Evolutionary conservation across 2,888 invertebrate species (phyloP).

Genomic region (Epiblema foenella): DNA sequence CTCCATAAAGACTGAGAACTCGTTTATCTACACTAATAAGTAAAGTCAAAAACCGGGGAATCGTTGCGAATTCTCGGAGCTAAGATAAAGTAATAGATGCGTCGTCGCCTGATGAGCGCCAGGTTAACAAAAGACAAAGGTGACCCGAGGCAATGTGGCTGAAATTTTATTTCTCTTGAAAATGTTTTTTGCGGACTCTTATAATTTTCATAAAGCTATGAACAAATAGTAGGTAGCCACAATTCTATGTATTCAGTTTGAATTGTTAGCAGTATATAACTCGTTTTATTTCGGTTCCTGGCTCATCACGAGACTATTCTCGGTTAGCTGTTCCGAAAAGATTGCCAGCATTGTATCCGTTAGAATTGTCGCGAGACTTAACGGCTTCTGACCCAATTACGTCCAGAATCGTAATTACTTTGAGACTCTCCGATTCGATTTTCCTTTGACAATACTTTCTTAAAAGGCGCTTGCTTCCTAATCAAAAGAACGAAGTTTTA

Average conservation of each 20-base stretch:
- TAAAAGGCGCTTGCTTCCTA: not conserved
- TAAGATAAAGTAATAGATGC: not conserved
- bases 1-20: not conserved
- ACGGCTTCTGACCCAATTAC: slow-evolving; percentile 30
- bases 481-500: slow-evolving; percentile 11
- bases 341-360: slow-evolving; percentile 47
- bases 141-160: not conserved
- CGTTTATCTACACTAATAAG: not conserved
- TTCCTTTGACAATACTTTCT: not conserved
- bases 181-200: not conserved
- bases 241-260: slow-evolving; percentile 5
- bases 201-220: not conserved
- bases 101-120: slow-evolving; percentile 7
- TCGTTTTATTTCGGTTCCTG: slow-evolving; percentile 63
- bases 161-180: not conserved
- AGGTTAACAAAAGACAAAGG: not conserved
- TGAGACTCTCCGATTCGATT: not conserved
- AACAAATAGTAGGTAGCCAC: not conserved
- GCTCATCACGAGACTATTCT: slow-evolving; percentile 67
- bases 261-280: slow-evolving; percentile 56
- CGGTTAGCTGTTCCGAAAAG: slow-evolving; percentile 51
- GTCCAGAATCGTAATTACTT: not conserved
- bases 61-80: not conserved
- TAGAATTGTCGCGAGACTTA: slow-evolving; percentile 45
- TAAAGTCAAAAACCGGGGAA: not conserved